Evolutionary conservation across 2,888 invertebrate genomes (phyloP), one percentile per base, ranked within the genome.

Genomic region (Doris montereyensis): DNA sequence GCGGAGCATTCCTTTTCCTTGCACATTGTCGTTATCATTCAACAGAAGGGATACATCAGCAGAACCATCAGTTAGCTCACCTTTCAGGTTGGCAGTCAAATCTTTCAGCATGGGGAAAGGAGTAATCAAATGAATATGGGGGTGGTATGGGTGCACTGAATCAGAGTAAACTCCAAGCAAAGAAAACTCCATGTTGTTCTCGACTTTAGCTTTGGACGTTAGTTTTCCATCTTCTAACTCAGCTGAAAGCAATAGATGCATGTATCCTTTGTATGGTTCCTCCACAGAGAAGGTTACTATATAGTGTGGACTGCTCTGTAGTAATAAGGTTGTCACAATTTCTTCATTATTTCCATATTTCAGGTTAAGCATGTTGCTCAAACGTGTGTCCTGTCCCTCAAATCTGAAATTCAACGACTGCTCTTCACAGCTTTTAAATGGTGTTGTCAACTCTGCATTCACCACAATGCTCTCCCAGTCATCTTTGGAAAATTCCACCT

Each of bases 231-330:
- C n/a, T n/a, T n/a, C n/a, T n/a, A n/a, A n/a, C n/a, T n/a, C n/a
- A n/a, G n/a, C n/a, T n/a, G n/a, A n/a, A n/a, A n/a, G n/a, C n/a
- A n/a, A n/a, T n/a, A n/a, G n/a, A n/a, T n/a, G n/a, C n/a, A n/a
- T n/a, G n/a, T n/a, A n/a, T n/a, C n/a, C n/a, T n/a, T n/a, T n/a
- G n/a, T n/a, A 78, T 17, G 86, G 87, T 17, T 85, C 85, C 72
- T 83, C 83, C 0, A 86, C 32, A 24, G 72, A 82, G 4, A 84
- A n/a, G 0, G 72, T 76, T 52, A 80, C 80, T 13, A 58, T 81
- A 79, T 13, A 41, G 68, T 8, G 62, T 68, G 52, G 75, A 62
- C 35, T 32, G 5, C 32, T 8, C 1, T 0, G 24, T 8, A 28
- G 65, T 4, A n/a, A n/a, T 2, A 82, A 35, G 57, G 80, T 78